Conservation (phyloP, 2,797 vertebrate genomes). For the Argentina silus region DNA sequence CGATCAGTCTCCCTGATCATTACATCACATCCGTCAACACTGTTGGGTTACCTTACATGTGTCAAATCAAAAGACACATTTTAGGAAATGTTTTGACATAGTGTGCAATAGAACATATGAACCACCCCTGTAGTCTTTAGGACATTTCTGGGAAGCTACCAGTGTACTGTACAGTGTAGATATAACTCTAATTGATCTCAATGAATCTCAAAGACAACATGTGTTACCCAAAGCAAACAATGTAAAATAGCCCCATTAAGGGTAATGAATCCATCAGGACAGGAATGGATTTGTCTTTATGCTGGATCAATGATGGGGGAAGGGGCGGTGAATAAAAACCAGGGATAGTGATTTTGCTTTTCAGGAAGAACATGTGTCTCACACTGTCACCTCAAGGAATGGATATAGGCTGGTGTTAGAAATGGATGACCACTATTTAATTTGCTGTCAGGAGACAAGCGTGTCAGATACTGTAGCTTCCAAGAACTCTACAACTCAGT, state of each 20-base stretch:
- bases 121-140: background rate
- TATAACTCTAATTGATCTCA: conserved; percentile 74
- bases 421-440: conserved; percentile 54
- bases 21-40: background rate
- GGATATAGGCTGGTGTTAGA: conserved; percentile 42
- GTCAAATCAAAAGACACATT: background rate
- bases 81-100: background rate
- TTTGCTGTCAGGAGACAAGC: conserved; percentile 39
- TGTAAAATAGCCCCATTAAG: conserved; percentile 86
- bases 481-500: background rate
- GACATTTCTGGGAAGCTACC: background rate
- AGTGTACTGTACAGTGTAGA: conserved; percentile 46
- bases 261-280: conserved; percentile 83
- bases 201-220: conserved; percentile 74
- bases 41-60: background rate
- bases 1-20: no score
- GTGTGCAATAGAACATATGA: background rate
- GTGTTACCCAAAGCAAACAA: conserved; percentile 81
- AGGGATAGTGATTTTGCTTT: conserved; percentile 72
- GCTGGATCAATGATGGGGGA: conserved; percentile 73
- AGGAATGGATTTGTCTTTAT: conserved; percentile 79
- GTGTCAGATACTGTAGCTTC: conserved; percentile 2
- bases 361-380: conserved; percentile 58
- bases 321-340: conserved; percentile 53
- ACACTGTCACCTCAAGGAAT: conserved; percentile 50